Evolutionary conservation across 2,888 invertebrate genomes (phyloP).

Genomic region (Drosophila mimica): DNA sequence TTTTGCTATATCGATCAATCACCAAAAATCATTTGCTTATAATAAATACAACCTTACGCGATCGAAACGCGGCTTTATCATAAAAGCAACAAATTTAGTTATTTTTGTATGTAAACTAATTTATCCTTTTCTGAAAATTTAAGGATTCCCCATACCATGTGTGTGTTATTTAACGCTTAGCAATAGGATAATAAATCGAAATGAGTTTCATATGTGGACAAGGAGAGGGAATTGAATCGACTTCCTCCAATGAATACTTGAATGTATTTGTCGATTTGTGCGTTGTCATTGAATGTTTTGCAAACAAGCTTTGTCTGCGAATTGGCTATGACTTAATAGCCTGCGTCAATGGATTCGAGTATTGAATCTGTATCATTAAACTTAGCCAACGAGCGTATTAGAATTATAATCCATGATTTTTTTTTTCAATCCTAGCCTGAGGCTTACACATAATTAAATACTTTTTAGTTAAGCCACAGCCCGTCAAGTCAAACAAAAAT

Average conservation of each 20-base stretch:
- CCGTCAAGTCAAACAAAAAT: constrained; percentile 46
- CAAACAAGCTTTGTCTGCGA: not conserved
- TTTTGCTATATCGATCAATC: not conserved
- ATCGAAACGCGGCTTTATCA: not conserved
- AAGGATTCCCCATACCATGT: too few relatives aligned
- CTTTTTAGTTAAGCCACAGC: constrained; percentile 54
- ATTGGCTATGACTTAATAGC: not conserved
- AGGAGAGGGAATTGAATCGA: not conserved
- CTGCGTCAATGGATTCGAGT: not conserved
- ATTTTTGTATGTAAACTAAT: not conserved
- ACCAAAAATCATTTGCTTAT: not conserved
- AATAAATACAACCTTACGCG: not conserved
- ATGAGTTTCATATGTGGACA: not conserved
- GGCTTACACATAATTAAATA: constrained; percentile 48
- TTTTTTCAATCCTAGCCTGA: constrained; percentile 14
- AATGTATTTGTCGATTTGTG: not conserved
- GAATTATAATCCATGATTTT: constrained; percentile 3
- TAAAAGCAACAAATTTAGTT: not conserved
- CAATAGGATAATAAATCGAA: not conserved
- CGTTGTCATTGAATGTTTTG: not conserved
- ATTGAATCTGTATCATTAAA: constrained; percentile 20
- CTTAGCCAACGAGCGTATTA: constrained; percentile 8
- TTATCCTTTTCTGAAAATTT: not conserved
- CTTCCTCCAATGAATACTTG: not conserved
- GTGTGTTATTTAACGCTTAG: too few relatives aligned